These are phyloP conservation scores for Noturus placidus DNA, from an alignment of 2,113 vertebrate genomes.

Conservation along the genomic window DNA sequence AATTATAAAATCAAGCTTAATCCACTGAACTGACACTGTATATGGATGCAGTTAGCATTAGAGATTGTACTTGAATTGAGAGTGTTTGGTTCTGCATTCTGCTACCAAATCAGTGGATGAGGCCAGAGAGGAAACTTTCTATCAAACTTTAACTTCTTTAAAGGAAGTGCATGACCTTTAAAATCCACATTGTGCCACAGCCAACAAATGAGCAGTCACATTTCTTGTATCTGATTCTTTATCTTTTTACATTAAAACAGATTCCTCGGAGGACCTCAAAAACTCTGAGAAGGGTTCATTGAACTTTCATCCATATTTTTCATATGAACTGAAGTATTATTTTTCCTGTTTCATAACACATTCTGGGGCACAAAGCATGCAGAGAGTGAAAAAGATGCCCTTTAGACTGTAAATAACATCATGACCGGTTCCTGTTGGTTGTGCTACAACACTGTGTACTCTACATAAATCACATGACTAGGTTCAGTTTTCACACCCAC, in stretches of 20 bases:
- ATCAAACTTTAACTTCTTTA: constrained; percentile 34
- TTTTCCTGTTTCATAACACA: neutral
- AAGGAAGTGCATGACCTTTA: constrained; percentile 30
- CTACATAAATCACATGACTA: constrained; percentile 41
- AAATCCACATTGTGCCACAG: constrained; percentile 23
- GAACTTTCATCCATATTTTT: constrained; percentile 5
- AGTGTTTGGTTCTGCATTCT: constrained; percentile 20
- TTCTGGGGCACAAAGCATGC: neutral
- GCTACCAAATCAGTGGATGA: constrained; percentile 34
- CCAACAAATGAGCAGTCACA: constrained; percentile 25
- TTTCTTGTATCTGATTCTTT: neutral
- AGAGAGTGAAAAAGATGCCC: constrained; percentile 58
- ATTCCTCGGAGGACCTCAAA: neutral
- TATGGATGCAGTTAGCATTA: constrained; percentile 28
- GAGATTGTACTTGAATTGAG: constrained; percentile 8
- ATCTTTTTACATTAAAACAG: constrained; percentile 21
- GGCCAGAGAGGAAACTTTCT: constrained; percentile 25
- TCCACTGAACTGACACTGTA: constrained; percentile 23
- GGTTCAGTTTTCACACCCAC: constrained; percentile 39
- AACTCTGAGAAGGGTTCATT: neutral
- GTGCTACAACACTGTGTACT: constrained; percentile 60
- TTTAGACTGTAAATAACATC: constrained; percentile 71
- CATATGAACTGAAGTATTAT: constrained; percentile 9
- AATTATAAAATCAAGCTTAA: constrained; percentile 19
- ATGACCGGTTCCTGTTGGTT: constrained; percentile 57